These are phyloP conservation scores for Lates japonicus DNA, from an alignment of 2,797 vertebrate genomes.

Conservation along the genomic window DNA sequence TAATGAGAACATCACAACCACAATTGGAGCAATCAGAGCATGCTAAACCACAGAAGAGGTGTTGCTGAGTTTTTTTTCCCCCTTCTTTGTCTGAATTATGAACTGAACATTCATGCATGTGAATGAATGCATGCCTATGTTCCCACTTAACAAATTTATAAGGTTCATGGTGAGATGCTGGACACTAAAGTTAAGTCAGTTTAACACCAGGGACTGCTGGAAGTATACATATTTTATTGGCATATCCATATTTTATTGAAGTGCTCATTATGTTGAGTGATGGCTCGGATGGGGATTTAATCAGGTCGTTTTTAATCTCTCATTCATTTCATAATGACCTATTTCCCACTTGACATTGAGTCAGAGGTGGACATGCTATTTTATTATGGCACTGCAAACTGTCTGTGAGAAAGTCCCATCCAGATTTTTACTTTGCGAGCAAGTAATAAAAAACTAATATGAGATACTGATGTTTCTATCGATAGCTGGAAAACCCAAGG, in stretches of 20 bases:
- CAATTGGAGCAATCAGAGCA: constrained; percentile 35
- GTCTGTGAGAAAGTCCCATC: constrained; percentile 24
- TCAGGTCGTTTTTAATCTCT: constrained; percentile 78
- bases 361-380: constrained; percentile 58
- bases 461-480: constrained; percentile 28
- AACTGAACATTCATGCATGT: constrained; percentile 12
- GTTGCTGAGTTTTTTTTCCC: not conserved
- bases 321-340: constrained; percentile 74
- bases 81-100: constrained; percentile 13
- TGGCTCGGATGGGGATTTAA: constrained; percentile 75
- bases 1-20: constrained; percentile 51
- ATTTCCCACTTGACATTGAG: constrained; percentile 77
- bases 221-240: constrained; percentile 79
- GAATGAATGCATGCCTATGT: constrained; percentile 4
- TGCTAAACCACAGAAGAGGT: constrained; percentile 4
- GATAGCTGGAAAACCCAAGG: constrained; percentile 27
- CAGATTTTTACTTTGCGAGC: constrained; percentile 23
- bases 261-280: constrained; percentile 82
- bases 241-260: constrained; percentile 81
- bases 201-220: constrained; percentile 51
- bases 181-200: constrained; percentile 44
- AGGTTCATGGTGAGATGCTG: constrained; percentile 23
- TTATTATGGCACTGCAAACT: constrained; percentile 38
- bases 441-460: constrained; percentile 20
- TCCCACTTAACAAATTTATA: constrained; percentile 25